Base-by-base conservation (phyloP, 2,113 vertebrate species). In the Sylvilagus bachmani region DNA sequence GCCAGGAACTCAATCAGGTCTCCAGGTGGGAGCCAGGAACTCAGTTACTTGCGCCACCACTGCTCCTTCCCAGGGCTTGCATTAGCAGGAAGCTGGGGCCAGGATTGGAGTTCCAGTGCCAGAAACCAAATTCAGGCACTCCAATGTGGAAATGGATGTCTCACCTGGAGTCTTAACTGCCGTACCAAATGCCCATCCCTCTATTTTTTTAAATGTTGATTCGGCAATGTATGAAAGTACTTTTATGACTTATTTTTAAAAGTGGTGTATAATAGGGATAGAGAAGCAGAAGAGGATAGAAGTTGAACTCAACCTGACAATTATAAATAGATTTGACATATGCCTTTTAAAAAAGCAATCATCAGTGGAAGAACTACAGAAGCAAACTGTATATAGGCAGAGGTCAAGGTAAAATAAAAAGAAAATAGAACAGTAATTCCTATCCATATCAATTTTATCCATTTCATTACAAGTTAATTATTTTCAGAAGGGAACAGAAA, bases 401-500 rank as follows among this genome's bases (percentile, higher is more conserved):
- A 2, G 25, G n/a, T 12, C 81, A 61, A 78, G 36, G n/a, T 22
- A 12, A 33, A 85, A 67, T 55, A 71, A 71, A 70, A 81, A 61
- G 77, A 53, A 88, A 83, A 87, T 1, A 79, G 9, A 90, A 64
- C 2, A 77, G 61, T 13, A 82, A 87, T 21, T 9, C 53, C 62
- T 44, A 49, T 49, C 53, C 62, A 58, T 70, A 53, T 70, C 51
- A 75, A n/a, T 90, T 81, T 69, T 53, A 82, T 66, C 62, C 25
- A 73, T 10, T 77, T 38, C 86, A 55, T 25, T 74, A 10, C 38
- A 66, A 75, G 55, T 90, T 62, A 70, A 69, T 10, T 90, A 62
- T 90, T 87, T 77, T 82, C 44, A 93, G 51, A 93, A 55, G 69
- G 29, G 49, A 55, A 86, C 86, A 77, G 62, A 83, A 91, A 87